Base-by-base conservation (phyloP, 2,113 vertebrate species). In the Anser cygnoides region DNA sequence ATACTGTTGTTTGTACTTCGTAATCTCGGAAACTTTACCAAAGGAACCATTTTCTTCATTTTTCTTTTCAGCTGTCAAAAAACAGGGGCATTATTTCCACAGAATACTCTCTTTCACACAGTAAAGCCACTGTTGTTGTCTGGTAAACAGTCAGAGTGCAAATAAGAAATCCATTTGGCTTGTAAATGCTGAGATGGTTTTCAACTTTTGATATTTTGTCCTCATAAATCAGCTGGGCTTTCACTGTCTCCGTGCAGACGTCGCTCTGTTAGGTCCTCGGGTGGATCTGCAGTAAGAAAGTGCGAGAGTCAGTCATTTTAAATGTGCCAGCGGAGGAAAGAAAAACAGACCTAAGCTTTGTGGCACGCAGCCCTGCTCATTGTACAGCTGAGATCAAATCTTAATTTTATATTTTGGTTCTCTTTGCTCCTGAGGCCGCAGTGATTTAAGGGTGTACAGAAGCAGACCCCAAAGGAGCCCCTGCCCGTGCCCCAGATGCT, bases 181-280 rank as follows among this genome's bases (percentile, higher is more conserved):
- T 98, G 97, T 96, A 96, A 97, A 98, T 98, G 98, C 97, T 97
- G 89, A 97, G 98, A 98, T 98, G 98, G 97, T 98, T 98, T 89
- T 97, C 97, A 97, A 98, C 87, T 98, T 98, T 93, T 96, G 95
- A 95, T 96, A 96, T 94, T 97, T 89, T 97, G 97, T 98, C 97
- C 97, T 98, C 95, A 71, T 68, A 87, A 93, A 84, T 91, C 96
- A 96, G 93, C 92, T 81, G 65, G 96, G 95, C 81, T 82, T 96
- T 94, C 93, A 82, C 66, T 97, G 91, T 46, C 83, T 97, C 94
- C 95, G 41, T 95, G 92, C 71, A 97, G 96, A 87, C 54, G 95
- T 91, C 21, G 21, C 97, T 98, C 98, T 97, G 98, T 99, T 99
- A 99, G 98, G 99, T 99, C 98, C 99, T 99, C 33, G 99, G 99